Conservation (phyloP, 1,140 invertebrate genomes). For the Fragariocoptes setiger region DNA sequence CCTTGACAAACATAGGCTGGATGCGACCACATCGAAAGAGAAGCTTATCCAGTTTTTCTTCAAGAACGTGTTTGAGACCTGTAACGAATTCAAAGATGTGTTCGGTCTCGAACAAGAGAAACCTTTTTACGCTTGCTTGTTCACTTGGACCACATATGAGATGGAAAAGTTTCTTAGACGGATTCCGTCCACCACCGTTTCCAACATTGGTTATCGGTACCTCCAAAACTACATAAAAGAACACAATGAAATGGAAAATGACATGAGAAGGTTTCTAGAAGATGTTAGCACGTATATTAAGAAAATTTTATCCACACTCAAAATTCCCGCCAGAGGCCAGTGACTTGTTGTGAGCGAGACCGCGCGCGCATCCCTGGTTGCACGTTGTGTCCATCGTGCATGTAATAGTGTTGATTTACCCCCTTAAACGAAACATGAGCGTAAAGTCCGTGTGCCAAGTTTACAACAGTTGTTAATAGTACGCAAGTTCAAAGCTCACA, state of each 20-base stretch:
- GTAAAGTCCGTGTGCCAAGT: no score
- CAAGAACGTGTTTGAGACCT: constrained; percentile 50
- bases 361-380: no score
- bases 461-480: no score
- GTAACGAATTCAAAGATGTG: constrained; percentile 44
- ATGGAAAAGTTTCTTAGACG: not conserved
- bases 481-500: no score
- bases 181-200: not conserved
- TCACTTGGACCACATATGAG: not conserved
- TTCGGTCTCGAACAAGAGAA: constrained; percentile 39
- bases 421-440: no score
- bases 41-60: constrained; percentile 58
- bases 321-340: no score
- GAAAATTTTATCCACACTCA: no score
- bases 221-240: not conserved
- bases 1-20: constrained; percentile 44
- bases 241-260: not conserved
- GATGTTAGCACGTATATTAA: no score
- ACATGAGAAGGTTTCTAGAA: not conserved
- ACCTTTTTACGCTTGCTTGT: constrained; percentile 12
- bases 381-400: no score
- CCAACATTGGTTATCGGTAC: not conserved
- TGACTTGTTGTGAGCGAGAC: no score
- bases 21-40: constrained; percentile 49
- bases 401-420: no score